A percentile compares a stretch with the other conserved stretches of the same genome.
phyloP scores from a whole-genome alignment of 2,113 vertebrate species.

The Athene cunicularia region DNA sequence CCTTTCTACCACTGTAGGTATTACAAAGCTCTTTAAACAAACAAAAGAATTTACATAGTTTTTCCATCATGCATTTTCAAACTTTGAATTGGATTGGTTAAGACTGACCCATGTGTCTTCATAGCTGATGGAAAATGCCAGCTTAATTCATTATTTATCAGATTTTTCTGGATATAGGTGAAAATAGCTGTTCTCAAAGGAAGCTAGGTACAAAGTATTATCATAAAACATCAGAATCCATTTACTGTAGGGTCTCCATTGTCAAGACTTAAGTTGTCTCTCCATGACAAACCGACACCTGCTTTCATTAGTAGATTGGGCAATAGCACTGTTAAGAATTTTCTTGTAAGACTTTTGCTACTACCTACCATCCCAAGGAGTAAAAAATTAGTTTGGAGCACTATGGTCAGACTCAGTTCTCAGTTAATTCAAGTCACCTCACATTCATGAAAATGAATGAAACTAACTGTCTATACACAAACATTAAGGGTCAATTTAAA shows the following conservation, averaged over 20 bases:
- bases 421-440: background rate
- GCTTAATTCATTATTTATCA: background rate
- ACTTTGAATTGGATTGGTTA: background rate
- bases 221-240: background rate
- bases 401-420: background rate
- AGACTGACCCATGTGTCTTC: background rate
- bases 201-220: background rate
- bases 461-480: background rate
- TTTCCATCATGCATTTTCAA: background rate
- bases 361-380: background rate
- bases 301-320: background rate
- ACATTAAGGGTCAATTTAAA: background rate
- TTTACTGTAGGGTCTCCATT: background rate
- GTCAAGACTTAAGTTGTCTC: background rate
- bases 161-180: background rate
- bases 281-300: background rate
- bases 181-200: background rate
- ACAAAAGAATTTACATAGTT: background rate
- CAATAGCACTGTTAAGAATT: background rate
- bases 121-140: background rate
- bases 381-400: background rate
- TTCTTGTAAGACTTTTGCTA: background rate
- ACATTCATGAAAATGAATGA: background rate
- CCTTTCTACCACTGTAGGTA: background rate
- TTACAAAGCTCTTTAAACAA: background rate